phyloP scores from a whole-genome alignment of 1,140 invertebrate genomes.

The Drosophila repleta region DNA sequence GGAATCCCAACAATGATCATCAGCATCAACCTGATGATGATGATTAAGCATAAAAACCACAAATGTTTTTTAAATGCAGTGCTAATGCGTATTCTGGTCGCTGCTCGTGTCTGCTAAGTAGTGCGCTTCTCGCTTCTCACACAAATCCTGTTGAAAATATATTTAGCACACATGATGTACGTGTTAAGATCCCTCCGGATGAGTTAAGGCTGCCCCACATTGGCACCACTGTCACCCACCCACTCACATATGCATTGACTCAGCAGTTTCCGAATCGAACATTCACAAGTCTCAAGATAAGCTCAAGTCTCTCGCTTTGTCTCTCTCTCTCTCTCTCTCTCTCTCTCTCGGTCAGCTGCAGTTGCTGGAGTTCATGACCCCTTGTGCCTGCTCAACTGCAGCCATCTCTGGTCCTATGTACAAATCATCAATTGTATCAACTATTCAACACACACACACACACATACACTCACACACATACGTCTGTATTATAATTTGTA shows the following conservation, averaged over 20 bases:
- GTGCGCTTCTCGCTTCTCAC: conserved; percentile 35
- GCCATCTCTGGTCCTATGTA: conserved; percentile 4
- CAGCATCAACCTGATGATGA: conserved; percentile 45
- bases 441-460: conserved; percentile 23
- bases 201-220: conserved; percentile 37
- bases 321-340: conserved; percentile 12
- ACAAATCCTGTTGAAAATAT: conserved; percentile 67
- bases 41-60: conserved; percentile 80
- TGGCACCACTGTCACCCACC: conserved; percentile 13
- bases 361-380: conserved; percentile 20
- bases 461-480: conserved; percentile 2
- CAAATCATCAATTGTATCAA: conserved; percentile 46
- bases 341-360: background rate
- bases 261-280: conserved; percentile 47
- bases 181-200: conserved; percentile 51
- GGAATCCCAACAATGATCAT: conserved; percentile 62
- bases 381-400: conserved; percentile 28
- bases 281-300: conserved; percentile 44
- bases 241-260: conserved; percentile 35
- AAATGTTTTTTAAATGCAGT: conserved; percentile 83
- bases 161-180: conserved; percentile 69
- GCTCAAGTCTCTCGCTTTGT: background rate
- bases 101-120: conserved; percentile 51
- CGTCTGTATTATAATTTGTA: conserved; percentile 21
- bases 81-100: conserved; percentile 59